Conservation (phyloP, 2,797 vertebrate species). For the Pampus argenteus region DNA sequence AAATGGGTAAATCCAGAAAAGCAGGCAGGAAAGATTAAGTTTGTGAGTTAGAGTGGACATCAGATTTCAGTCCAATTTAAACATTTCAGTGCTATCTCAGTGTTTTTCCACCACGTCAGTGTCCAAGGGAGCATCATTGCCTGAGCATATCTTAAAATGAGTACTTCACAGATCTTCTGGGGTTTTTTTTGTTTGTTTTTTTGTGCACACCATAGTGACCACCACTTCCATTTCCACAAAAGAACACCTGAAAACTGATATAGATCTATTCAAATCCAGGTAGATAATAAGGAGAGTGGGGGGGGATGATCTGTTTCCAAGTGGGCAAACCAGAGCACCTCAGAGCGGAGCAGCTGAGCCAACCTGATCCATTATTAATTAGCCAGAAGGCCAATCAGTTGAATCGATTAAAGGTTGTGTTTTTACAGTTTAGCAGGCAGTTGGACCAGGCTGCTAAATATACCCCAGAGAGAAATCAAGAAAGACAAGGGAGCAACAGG, state of each 20-base stretch:
- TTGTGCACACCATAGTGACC: too few species aligned
- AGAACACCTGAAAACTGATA: constrained; percentile 9
- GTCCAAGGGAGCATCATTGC: not conserved
- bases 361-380: constrained; percentile 93
- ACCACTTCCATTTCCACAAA: too few species aligned
- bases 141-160: not conserved
- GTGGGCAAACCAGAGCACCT: constrained; percentile 72
- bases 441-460: constrained; percentile 82
- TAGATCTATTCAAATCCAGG: too few species aligned
- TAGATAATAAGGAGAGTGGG: too few species aligned
- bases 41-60: not conserved
- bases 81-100: not conserved
- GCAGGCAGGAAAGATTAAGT: not conserved
- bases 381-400: constrained; percentile 86
- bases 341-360: constrained; percentile 67
- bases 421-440: constrained; percentile 82
- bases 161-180: not conserved
- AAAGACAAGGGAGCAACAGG: not conserved
- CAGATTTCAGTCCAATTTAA: not conserved
- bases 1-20: not conserved
- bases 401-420: constrained; percentile 90
- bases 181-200: too few species aligned
- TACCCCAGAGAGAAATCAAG: constrained; percentile 82
- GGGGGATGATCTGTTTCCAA: too few species aligned
- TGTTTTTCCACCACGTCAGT: not conserved